Conservation (phyloP, 2,888 invertebrate species). For the Mythimna albipuncta region DNA sequence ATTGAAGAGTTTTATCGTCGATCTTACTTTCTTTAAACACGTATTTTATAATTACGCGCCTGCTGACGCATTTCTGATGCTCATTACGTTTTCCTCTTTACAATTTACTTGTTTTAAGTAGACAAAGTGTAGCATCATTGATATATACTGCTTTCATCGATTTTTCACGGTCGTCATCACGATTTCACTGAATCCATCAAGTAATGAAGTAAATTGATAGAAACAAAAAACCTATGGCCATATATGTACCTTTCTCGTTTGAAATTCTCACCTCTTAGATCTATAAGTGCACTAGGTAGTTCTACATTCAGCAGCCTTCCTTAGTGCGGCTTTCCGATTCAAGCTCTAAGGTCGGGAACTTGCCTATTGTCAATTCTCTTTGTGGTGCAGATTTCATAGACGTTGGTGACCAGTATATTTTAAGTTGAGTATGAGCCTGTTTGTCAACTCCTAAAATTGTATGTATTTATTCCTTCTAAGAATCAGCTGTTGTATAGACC, state of each 20-base stretch:
- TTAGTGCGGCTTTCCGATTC: background rate
- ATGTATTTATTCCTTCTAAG: constrained; percentile 32
- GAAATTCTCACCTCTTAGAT: background rate
- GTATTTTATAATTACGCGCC: constrained; percentile 57
- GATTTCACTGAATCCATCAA: constrained; percentile 1
- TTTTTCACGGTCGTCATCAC: constrained; percentile 7
- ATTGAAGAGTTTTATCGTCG: constrained; percentile 48
- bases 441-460: constrained; percentile 1
- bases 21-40: constrained; percentile 56
- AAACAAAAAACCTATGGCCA: background rate
- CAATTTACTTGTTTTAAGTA: constrained; percentile 32
- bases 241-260: background rate
- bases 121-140: constrained; percentile 7
- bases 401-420: background rate
- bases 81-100: constrained; percentile 55
- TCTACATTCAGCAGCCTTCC: background rate
- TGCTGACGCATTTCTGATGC: constrained; percentile 62
- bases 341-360: background rate
- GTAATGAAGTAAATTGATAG: background rate
- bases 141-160: constrained; percentile 10
- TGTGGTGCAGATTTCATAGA: constrained; percentile 11
- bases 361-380: background rate
- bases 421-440: background rate
- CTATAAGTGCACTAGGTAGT: background rate
- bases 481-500: constrained; percentile 1